These are phyloP conservation scores for Microtus ochrogaster DNA, from an alignment of 2,113 vertebrate genomes.

Conservation along the genomic window DNA sequence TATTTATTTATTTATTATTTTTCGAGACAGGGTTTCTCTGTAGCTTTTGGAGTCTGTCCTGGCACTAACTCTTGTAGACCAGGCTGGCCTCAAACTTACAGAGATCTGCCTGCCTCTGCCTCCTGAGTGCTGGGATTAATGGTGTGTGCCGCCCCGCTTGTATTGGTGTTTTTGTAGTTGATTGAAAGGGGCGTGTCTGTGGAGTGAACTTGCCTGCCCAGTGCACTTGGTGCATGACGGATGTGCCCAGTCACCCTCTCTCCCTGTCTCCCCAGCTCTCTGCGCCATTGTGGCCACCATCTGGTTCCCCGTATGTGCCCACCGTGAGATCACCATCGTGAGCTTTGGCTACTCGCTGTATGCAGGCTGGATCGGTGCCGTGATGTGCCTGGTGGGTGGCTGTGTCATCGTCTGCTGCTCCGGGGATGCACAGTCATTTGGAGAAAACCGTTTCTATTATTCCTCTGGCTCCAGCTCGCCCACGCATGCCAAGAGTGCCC, in stretches of 20 bases:
- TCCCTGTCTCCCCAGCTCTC: slow-evolving; percentile 87
- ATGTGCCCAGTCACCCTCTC: background rate
- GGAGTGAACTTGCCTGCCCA: no score
- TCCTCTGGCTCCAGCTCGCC: slow-evolving; percentile 91
- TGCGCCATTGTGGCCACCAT: slow-evolving; percentile 92
- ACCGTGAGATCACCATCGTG: slow-evolving; percentile 92
- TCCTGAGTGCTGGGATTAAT: no score
- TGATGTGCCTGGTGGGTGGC: slow-evolving; percentile 93
- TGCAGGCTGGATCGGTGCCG: slow-evolving; percentile 94
- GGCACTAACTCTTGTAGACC: no score
- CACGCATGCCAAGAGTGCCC: slow-evolving; percentile 95
- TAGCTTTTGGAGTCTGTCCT: no score
- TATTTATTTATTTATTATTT: no score
- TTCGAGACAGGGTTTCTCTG: no score
- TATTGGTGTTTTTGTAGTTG: rapidly evolving
- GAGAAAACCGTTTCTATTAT: slow-evolving; percentile 96
- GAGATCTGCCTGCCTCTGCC: no score
- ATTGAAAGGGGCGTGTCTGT: background rate
- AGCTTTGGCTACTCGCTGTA: slow-evolving; percentile 96
- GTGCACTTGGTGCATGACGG: rapidly evolving
- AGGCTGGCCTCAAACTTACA: no score
- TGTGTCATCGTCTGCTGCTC: slow-evolving; percentile 91
- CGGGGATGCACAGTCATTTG: slow-evolving; percentile 87
- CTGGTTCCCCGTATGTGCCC: slow-evolving; percentile 95
- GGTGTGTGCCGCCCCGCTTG: rapidly evolving